These are phyloP conservation scores for Ploceus nigricollis DNA, from an alignment of 2,113 vertebrate species.

Conservation along the genomic window DNA sequence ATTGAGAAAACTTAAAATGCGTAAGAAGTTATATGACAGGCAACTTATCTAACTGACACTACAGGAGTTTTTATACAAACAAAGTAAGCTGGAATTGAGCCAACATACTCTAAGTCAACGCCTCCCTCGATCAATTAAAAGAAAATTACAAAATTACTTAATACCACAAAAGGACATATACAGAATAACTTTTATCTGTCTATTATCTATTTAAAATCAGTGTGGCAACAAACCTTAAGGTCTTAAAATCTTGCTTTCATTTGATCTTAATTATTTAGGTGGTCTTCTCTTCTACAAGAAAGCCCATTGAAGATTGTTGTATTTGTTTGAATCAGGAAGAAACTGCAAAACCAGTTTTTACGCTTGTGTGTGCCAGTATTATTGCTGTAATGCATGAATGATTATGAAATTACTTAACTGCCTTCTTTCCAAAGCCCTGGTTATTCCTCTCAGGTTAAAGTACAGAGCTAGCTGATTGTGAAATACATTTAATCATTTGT, in stretches of 20 bases:
- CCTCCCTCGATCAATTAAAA: neutral
- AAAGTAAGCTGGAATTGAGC: neutral
- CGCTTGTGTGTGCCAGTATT: neutral
- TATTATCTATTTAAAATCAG: neutral
- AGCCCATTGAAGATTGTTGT: neutral
- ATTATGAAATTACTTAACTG: constrained; percentile 9
- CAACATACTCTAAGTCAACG: neutral
- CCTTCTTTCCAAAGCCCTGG: neutral
- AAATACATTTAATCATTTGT: neutral
- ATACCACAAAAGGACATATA: neutral
- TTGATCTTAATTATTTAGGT: neutral
- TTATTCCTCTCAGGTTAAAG: neutral
- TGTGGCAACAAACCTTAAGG: neutral
- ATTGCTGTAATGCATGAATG: neutral
- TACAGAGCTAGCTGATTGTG: neutral
- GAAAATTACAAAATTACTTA: neutral
- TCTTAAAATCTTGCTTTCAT: neutral
- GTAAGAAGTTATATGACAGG: neutral
- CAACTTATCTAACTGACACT: neutral
- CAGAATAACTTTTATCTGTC: neutral
- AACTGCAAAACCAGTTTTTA: neutral
- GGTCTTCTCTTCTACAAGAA: neutral
- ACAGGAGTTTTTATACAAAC: neutral
- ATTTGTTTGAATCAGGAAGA: neutral
- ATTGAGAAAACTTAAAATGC: neutral